Conservation (phyloP, 2,888 invertebrate genomes). For the Physocephala rufipes region DNA sequence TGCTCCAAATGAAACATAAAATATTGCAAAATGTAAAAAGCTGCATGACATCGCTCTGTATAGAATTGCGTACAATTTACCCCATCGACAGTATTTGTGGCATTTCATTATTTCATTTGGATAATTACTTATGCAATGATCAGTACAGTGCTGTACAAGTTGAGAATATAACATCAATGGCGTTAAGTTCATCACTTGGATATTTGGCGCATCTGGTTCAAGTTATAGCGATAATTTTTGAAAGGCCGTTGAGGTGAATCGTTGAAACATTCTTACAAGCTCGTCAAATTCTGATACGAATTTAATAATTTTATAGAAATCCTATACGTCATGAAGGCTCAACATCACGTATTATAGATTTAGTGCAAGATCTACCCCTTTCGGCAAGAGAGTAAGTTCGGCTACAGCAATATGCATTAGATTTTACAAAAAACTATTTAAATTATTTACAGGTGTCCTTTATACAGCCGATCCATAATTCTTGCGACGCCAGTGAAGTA, state of each 20-base stretch:
- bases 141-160: constrained; percentile 52
- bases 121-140: constrained; percentile 51
- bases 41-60: constrained; percentile 72
- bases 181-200: constrained; percentile 86
- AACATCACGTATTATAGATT: constrained; percentile 81
- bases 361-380: constrained; percentile 76
- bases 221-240: constrained; percentile 83
- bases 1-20: constrained; percentile 49
- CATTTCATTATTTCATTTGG: constrained; percentile 74
- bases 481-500: constrained; percentile 73
- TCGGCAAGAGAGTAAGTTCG: constrained; percentile 72
- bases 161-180: constrained; percentile 66
- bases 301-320: constrained; percentile 66
- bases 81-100: constrained; percentile 75
- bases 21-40: constrained; percentile 54
- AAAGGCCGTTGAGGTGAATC: constrained; percentile 77
- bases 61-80: constrained; percentile 78
- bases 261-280: background rate
- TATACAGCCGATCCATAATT: constrained; percentile 70
- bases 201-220: constrained; percentile 85
- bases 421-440: background rate
- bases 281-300: background rate
- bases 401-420: too few relatives aligned
- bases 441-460: constrained; percentile 76
- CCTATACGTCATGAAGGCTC: constrained; percentile 84